Evolutionary conservation across 53 echinoderm and acorn worm species (phyloP), one percentile per base, ranked within the genome.

Genomic region (Holothuria scabra): DNA sequence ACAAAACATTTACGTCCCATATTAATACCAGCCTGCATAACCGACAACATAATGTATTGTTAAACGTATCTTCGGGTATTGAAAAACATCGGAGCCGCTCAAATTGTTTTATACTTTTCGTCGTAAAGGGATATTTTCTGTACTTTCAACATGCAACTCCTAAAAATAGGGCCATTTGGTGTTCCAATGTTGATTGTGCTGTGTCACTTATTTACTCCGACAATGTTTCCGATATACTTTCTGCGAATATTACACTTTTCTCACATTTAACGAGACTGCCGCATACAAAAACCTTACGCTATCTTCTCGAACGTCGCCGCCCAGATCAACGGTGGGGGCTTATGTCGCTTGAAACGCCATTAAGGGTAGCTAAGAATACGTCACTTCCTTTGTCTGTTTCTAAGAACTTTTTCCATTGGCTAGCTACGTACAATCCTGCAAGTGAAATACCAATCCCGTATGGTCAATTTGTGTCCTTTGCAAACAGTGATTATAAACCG

Each of bases 381-480:
- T 41, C 82, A 3, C 44, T 64, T 3, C 65, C 65, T 4, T 4
- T 13, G 20, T 23, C 20, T 8, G 12, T 61, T 32, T 22, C 28
- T 8, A 22, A 33, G 32, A 25, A 12, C 6, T 62, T 63, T 26
- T 58, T 60, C 26, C 61, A 81, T 38, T 81, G 81, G 81, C 1
- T 41, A 37, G 81, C 81, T 20, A 81, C 81, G 3, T 81, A 81
- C 34, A 33, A 63, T 62, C 64, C 81, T 1, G 59, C 61, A 4
- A 81, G 81, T 63, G 81, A 81, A 12, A 81, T 81, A 33, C 81
- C 61, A 0, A 34, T 81, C 23, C 12, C 81, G 5, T 81, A 81
- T 28, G 81, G 81, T 8, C n/a, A 58, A 23, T 12, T 81, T 3
- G 60, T 59, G 14, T 7, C 62, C 8, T 30, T 76, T 20, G 18